Evolutionary conservation across 2,888 invertebrate genomes (phyloP).

Genomic region (Hydriomena furcata): DNA sequence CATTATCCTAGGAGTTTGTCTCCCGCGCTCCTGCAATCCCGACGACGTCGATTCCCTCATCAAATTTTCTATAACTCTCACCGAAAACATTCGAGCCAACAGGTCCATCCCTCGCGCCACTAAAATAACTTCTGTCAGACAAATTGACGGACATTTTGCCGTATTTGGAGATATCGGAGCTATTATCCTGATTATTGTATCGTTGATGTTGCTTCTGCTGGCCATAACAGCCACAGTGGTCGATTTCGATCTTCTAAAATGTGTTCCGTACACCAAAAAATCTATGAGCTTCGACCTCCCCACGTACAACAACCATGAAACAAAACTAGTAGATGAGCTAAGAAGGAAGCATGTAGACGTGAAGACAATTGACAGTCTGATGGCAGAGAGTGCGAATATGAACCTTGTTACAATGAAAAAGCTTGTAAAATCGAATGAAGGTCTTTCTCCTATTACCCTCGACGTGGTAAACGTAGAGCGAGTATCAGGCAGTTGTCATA

Average conservation of each 20-base stretch:
- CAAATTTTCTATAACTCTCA: constrained; percentile 74
- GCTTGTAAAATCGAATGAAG: constrained; percentile 39
- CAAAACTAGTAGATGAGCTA: constrained; percentile 39
- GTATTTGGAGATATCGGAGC: constrained; percentile 57
- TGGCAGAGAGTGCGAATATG: constrained; percentile 51
- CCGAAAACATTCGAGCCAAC: constrained; percentile 66
- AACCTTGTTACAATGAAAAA: constrained; percentile 59
- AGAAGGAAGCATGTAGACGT: constrained; percentile 41
- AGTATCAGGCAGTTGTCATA: constrained; percentile 58
- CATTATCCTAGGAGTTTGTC: constrained; percentile 70
- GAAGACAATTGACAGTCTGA: constrained; percentile 44
- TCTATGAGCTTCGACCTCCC: constrained; percentile 68
- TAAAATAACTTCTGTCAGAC: constrained; percentile 56
- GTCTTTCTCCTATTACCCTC: constrained; percentile 65
- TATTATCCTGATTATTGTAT: constrained; percentile 54
- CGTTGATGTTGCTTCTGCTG: constrained; percentile 53
- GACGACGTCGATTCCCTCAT: constrained; percentile 72
- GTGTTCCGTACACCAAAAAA: constrained; percentile 49
- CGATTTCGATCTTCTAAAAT: constrained; percentile 66
- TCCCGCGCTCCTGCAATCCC: constrained; percentile 71
- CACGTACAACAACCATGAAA: constrained; percentile 55
- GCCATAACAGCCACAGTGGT: constrained; percentile 69
- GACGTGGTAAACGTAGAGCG: constrained; percentile 67
- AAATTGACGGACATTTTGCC: constrained; percentile 52
- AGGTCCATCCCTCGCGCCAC: constrained; percentile 61